phyloP scores from a whole-genome alignment of 2,797 vertebrate genomes.

The Rallus crepitans region DNA sequence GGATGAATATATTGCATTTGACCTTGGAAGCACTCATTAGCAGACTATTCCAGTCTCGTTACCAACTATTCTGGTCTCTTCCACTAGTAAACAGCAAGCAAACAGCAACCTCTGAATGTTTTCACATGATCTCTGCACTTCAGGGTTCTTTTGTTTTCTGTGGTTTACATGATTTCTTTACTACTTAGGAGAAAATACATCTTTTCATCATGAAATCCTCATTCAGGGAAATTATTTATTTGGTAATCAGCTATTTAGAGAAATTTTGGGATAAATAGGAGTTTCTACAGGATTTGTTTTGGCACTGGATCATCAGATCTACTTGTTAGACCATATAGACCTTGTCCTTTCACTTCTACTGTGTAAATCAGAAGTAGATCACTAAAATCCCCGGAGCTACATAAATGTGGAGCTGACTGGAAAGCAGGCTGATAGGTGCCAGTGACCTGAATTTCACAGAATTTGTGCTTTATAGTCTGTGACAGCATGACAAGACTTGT shows the following conservation, averaged over 20 bases:
- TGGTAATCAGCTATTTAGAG: background rate
- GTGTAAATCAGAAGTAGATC: background rate
- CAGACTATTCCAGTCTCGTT: background rate
- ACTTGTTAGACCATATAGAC: background rate
- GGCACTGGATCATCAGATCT: background rate
- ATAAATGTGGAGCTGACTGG: background rate
- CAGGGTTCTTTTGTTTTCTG: background rate
- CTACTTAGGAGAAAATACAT: background rate
- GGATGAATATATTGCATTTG: background rate
- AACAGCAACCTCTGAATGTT: background rate
- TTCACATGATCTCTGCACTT: background rate
- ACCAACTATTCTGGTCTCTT: background rate
- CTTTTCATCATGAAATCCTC: background rate
- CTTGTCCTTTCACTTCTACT: background rate
- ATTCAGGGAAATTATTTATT: background rate
- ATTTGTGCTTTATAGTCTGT: slow-evolving; percentile 20
- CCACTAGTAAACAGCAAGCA: background rate
- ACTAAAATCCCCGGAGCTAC: background rate
- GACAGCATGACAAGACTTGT: slow-evolving; percentile 18
- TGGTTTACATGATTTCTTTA: background rate
- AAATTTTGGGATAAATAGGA: background rate
- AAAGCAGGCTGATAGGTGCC: slow-evolving; percentile 28
- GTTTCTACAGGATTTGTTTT: background rate
- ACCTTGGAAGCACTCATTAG: background rate
- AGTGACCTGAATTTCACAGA: slow-evolving; percentile 53